phyloP scores from a whole-genome alignment of 2,797 vertebrate genomes.

The Capromys pilorides region DNA sequence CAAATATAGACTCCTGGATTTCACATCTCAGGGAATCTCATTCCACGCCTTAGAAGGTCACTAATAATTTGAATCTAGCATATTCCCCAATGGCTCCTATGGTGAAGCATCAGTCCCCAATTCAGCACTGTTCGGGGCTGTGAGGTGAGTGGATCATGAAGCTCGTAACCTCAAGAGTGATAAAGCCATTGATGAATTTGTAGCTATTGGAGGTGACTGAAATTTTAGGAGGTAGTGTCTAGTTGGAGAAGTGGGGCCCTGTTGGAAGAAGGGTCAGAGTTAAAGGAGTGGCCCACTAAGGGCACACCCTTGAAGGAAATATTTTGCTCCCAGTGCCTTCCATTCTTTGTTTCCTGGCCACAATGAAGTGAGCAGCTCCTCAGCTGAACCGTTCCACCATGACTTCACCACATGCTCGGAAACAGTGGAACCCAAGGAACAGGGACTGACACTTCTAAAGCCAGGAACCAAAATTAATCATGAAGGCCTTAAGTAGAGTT shows the following conservation, averaged over 20 bases:
- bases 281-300: not conserved
- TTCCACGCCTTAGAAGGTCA: not conserved
- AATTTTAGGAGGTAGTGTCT: not conserved
- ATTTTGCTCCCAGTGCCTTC: not conserved
- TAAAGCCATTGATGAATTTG: not conserved
- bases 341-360: not conserved
- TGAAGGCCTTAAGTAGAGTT: not conserved
- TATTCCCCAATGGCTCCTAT: not conserved
- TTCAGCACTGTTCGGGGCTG: not conserved
- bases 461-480: not conserved
- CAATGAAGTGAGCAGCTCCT: not conserved
- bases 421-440: not conserved
- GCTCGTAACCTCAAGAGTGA: too few species aligned
- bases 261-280: not conserved
- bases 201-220: not conserved
- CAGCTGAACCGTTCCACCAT: not conserved
- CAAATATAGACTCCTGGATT: not conserved
- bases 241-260: not conserved
- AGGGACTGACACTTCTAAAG: not conserved
- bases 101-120: not conserved
- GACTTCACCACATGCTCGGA: not conserved
- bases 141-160: not conserved
- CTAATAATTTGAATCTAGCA: not conserved
- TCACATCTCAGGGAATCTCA: not conserved
- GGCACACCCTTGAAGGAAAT: not conserved